phyloP scores from a whole-genome alignment of 2,888 invertebrate species.

The Parnassius apollo region DNA sequence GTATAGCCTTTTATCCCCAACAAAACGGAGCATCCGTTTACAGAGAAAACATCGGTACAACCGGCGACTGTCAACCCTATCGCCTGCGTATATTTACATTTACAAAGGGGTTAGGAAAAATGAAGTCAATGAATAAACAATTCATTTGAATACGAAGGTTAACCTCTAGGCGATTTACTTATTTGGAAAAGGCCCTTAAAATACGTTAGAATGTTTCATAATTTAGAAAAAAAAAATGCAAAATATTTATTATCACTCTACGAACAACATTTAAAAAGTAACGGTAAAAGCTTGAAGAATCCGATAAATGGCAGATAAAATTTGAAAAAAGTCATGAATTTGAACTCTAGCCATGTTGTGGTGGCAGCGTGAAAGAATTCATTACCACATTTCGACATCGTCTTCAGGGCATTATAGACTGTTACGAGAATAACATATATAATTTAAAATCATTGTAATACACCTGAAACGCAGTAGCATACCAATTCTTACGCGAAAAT shows the following conservation, averaged over 20 bases:
- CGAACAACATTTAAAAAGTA: neutral
- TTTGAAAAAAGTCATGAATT: no score
- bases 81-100: constrained; percentile 51
- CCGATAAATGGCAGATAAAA: neutral
- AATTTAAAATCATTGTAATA: no score
- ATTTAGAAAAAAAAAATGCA: neutral
- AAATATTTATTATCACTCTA: neutral
- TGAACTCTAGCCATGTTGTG: no score
- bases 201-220: no score
- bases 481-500: no score
- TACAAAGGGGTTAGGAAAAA: constrained; percentile 54
- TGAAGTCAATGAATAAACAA: constrained; percentile 35
- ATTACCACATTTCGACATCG: no score
- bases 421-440: no score
- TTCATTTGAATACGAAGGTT: constrained; percentile 39
- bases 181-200: constrained; percentile 1
- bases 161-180: constrained; percentile 11
- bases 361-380: no score
- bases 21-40: constrained; percentile 45
- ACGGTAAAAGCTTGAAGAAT: constrained; percentile 2
- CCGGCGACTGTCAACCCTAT: constrained; percentile 43
- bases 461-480: neutral
- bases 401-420: no score
- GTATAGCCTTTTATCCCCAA: constrained; percentile 32
- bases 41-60: constrained; percentile 44